Base-by-base conservation (phyloP, 2,113 vertebrate genomes). In the Casuarius casuarius region DNA sequence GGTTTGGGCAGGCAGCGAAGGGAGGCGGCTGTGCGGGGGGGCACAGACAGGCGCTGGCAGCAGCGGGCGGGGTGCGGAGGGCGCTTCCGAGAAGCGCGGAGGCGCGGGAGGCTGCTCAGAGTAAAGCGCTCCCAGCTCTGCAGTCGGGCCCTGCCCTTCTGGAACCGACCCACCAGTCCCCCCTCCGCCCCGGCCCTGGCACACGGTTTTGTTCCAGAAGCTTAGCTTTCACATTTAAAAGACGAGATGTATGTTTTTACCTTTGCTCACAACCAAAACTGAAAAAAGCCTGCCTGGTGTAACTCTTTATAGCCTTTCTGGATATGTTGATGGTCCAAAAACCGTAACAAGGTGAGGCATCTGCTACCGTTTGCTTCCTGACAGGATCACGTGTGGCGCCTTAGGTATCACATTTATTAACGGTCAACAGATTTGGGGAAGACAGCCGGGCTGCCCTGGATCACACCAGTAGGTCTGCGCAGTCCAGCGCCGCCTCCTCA, bases 151-250 rank as follows among this genome's bases (percentile, higher is more conserved):
- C 23, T 4, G 7, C 2, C 59, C 58, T n/a, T 8, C 87, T 21
- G 54, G 56, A 10, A 12, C 7, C 0, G 2, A 22, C 23, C 38
- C 9, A 23, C 40, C 2, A 5, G 6, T 3, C 6, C 49, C 5
- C 38, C 3, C 16, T 12, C 9, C 7, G 5, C 0, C 35, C 80
- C 46, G 2, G 5, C 6, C 26, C 46, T 7, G 18, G 19, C 12
- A 0, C 25, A 0, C 0, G 11, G 3, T 2, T 62, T 12, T 18
- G 51, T 12, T n/a, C 38, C 40, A 9, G n/a, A 15, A 4, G 14
- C 13, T 17, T 19, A 10, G 3, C 23, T 33, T 25, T 28, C 71
- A 0, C 70, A 0, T 13, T 26, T 23, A 4, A 6, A 33, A 68
- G 23, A 48, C 1, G 9, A 73, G 40, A 62, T 7, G 59, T 29